These are phyloP conservation scores for Mystacides longicornis DNA, from an alignment of 2,888 invertebrate genomes.

Conservation along the genomic window DNA sequence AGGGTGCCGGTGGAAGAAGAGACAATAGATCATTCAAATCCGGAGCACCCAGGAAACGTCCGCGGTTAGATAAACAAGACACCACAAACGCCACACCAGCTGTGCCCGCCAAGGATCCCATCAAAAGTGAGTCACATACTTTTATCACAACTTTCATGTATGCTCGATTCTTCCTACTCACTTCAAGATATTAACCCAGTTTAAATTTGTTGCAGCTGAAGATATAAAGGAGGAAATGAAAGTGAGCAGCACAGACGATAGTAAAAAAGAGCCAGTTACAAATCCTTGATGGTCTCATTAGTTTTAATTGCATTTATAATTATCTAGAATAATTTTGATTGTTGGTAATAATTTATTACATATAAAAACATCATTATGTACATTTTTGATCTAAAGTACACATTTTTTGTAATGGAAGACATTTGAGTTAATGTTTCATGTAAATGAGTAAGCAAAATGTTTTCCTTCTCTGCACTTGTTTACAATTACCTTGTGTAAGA, in stretches of 20 bases:
- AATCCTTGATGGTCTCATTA: slow-evolving; percentile 51
- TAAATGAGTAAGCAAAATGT: no score
- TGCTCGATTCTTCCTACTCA: neutral
- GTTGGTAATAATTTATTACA: neutral
- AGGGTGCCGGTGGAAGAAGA: slow-evolving; percentile 55
- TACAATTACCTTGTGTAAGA: no score
- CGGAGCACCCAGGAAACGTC: slow-evolving; percentile 56
- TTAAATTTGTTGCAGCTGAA: slow-evolving; percentile 44
- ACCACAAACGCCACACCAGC: slow-evolving; percentile 26
- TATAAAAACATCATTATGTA: neutral
- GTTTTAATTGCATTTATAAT: slow-evolving; percentile 8
- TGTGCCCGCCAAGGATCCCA: slow-evolving; percentile 51
- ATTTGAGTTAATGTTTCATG: no score
- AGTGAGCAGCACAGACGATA: slow-evolving; percentile 53
- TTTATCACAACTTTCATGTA: neutral
- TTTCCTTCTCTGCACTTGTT: no score
- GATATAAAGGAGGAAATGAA: slow-evolving; percentile 57
- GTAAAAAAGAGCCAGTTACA: slow-evolving; percentile 58
- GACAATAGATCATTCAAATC: slow-evolving; percentile 57
- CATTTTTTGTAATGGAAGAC: no score
- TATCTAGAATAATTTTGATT: neutral
- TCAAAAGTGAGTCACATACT: slow-evolving; percentile 46
- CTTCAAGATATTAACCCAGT: neutral
- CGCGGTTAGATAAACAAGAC: slow-evolving; percentile 62
- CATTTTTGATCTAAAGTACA: no score